Percentiles rank a stretch among this genome's conserved stretches.
Evolutionary conservation across 2,888 invertebrate genomes (phyloP).

Genomic region (Hirtodrosophila histrioides): DNA sequence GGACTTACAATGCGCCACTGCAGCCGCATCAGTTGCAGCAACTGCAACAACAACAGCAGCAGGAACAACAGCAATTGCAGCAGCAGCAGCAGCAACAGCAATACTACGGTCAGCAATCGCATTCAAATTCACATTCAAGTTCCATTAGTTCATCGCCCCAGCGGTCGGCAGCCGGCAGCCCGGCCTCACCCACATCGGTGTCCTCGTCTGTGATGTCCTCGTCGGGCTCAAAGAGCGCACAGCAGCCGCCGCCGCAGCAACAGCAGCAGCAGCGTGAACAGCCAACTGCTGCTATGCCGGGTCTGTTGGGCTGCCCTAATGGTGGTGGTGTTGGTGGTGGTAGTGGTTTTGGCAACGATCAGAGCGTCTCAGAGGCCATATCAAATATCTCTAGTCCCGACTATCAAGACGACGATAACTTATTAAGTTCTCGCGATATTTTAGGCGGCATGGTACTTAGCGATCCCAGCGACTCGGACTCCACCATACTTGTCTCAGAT

Average conservation of each 20-base stretch:
- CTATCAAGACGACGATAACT: conserved; percentile 93
- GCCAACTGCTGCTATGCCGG: conserved; percentile 63
- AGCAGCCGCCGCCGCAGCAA: conserved; percentile 60
- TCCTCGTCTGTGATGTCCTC: conserved; percentile 95
- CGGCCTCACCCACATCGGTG: conserved; percentile 93
- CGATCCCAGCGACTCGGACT: conserved; percentile 95
- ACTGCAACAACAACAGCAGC: conserved; percentile 54
- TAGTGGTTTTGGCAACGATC: conserved; percentile 87
- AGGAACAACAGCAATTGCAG: conserved; percentile 83
- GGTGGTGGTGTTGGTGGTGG: conserved; percentile 60
- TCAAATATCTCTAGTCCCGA: conserved; percentile 96
- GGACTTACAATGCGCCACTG: conserved; percentile 95
- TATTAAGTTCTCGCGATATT: conserved; percentile 90
- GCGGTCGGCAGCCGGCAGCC: conserved; percentile 88
- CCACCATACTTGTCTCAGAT: conserved; percentile 93
- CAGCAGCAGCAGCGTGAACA: conserved; percentile 48
- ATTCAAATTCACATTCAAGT: conserved; percentile 84
- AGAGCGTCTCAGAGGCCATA: conserved; percentile 93
- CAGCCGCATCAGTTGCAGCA: conserved; percentile 82
- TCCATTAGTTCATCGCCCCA: conserved; percentile 85
- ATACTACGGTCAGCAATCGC: conserved; percentile 79
- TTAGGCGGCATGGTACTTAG: conserved; percentile 93
- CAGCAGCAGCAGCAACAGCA: conserved; percentile 62
- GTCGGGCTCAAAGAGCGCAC: conserved; percentile 88
- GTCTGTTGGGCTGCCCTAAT: conserved; percentile 82